Evolutionary conservation across 2,113 vertebrate genomes (phyloP).

Genomic region (Nicator chloris): DNA sequence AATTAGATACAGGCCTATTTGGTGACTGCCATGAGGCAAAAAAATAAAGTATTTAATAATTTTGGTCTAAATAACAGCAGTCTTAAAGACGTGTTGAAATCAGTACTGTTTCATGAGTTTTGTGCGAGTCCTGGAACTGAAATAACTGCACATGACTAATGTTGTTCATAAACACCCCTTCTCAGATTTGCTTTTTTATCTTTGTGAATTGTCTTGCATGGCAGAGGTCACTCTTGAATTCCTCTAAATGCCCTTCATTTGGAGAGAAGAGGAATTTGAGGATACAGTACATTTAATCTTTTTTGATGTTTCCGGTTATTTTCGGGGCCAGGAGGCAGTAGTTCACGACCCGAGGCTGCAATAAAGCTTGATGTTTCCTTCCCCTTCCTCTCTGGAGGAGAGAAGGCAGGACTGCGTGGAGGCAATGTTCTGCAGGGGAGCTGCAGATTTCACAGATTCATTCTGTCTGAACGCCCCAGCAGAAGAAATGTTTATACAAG

Average conservation of each 20-base stretch:
- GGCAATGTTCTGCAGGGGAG: background rate
- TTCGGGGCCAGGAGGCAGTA: constrained; percentile 4
- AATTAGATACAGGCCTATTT: background rate
- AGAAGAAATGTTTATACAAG: constrained; percentile 31
- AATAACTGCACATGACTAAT: background rate
- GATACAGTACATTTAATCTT: background rate
- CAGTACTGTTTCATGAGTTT: background rate
- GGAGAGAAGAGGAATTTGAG: background rate
- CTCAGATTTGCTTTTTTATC: background rate
- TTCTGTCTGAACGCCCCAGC: background rate
- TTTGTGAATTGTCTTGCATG: background rate
- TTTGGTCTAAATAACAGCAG: background rate
- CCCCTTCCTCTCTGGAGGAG: background rate
- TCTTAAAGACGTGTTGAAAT: background rate
- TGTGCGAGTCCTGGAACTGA: background rate
- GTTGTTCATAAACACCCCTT: background rate
- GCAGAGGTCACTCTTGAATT: constrained; percentile 1
- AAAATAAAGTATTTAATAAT: background rate
- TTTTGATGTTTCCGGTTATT: constrained; percentile 8
- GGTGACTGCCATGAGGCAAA: background rate
- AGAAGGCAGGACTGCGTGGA: background rate
- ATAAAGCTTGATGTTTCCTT: constrained; percentile 2
- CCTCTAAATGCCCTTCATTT: background rate
- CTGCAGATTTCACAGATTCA: background rate
- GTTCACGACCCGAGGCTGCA: background rate